Conservation (phyloP, 2,797 vertebrate species). For the Argentina silus region DNA sequence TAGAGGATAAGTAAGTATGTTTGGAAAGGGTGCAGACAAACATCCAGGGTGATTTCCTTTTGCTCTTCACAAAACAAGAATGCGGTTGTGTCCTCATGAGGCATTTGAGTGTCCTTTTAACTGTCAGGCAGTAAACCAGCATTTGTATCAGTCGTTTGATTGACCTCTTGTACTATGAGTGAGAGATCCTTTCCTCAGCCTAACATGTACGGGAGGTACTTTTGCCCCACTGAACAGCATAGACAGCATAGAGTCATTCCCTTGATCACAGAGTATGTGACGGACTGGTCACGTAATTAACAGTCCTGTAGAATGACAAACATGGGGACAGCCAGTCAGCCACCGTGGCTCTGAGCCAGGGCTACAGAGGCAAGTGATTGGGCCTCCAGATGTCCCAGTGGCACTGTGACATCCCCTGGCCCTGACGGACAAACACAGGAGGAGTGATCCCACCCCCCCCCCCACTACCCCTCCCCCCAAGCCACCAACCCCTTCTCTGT, state of each 20-base stretch:
- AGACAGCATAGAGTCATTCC: no score
- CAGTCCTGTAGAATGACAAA: slow-evolving; percentile 14
- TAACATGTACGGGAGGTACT: no score
- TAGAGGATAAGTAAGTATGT: neutral
- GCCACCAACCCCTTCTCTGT: slow-evolving; percentile 1
- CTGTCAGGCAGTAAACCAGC: no score
- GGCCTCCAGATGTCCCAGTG: slow-evolving; percentile 36
- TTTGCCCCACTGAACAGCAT: no score
- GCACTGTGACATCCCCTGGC: slow-evolving; percentile 16
- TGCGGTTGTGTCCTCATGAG: neutral
- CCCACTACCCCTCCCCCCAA: slow-evolving; percentile 45
- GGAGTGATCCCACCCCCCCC: slow-evolving; percentile 40
- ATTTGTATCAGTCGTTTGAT: no score
- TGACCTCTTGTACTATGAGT: no score
- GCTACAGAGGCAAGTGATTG: slow-evolving; percentile 9
- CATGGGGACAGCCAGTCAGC: neutral
- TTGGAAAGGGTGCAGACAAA: neutral
- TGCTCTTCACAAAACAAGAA: neutral
- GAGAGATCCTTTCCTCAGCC: no score
- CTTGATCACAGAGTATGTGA: no score
- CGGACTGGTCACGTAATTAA: slow-evolving; percentile 11
- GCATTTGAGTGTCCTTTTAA: no score
- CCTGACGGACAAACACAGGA: slow-evolving; percentile 41
- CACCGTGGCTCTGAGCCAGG: neutral
- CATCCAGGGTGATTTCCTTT: neutral